Conservation (phyloP, 1,140 invertebrate species). For the Trichonephila clavata region DNA sequence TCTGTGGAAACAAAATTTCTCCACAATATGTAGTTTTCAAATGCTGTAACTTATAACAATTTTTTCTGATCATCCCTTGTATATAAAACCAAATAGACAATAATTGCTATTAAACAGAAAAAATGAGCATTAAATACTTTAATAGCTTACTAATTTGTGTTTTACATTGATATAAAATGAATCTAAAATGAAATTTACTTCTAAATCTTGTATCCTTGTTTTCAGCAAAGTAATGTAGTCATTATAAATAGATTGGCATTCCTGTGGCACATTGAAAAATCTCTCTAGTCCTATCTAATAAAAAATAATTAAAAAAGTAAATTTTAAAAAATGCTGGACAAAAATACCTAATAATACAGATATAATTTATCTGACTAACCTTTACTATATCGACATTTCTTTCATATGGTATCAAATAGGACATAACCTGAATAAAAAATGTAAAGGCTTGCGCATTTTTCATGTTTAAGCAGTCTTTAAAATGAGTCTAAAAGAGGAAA, state of each 20-base stretch:
- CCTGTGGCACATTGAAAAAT: not conserved
- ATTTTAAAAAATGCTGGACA: not conserved
- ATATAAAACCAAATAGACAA: no score
- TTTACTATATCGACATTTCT: slow-evolving; percentile 11
- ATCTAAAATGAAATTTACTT: not conserved
- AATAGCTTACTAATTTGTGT: not conserved
- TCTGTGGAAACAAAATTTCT: no score
- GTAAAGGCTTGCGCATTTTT: not conserved
- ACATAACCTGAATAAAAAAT: slow-evolving; percentile 5
- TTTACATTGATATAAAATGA: not conserved
- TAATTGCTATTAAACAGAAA: no score
- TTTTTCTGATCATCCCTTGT: no score
- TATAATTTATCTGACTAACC: not conserved
- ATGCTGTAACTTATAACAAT: no score
- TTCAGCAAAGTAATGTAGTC: slow-evolving; percentile 29
- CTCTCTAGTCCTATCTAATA: not conserved
- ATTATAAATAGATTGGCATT: not conserved
- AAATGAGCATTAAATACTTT: no score
- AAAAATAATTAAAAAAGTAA: not conserved
- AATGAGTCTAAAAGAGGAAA: not conserved
- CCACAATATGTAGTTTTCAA: no score
- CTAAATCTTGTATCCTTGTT: slow-evolving; percentile 27
- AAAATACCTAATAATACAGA: not conserved
- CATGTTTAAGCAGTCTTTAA: not conserved
- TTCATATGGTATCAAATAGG: slow-evolving; percentile 9